phyloP scores from a whole-genome alignment of 2,888 invertebrate species.

The Pristionchus arcanus region DNA sequence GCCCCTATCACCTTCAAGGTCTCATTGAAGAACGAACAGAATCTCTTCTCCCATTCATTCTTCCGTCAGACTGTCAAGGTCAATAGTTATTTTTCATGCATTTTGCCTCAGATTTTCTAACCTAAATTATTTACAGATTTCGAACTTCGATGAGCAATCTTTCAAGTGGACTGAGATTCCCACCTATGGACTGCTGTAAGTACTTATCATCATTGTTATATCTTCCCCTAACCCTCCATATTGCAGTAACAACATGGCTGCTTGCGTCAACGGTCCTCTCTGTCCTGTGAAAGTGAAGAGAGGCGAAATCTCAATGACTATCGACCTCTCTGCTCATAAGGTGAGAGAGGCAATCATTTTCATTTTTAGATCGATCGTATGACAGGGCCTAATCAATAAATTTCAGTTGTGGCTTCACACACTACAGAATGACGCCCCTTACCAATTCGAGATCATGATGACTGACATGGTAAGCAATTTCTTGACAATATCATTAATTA shows the following conservation, averaged over 20 bases:
- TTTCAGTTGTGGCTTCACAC: background rate
- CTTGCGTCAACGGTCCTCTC: background rate
- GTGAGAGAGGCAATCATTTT: background rate
- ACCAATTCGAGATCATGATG: slow-evolving; percentile 35
- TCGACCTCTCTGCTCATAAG: background rate
- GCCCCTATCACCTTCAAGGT: background rate
- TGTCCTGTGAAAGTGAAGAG: slow-evolving; percentile 19
- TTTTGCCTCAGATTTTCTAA: background rate
- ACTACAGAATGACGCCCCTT: background rate
- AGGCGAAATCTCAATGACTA: background rate
- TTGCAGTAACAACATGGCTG: slow-evolving; percentile 10
- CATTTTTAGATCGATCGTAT: background rate
- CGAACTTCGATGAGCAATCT: background rate
- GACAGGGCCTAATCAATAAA: too few species aligned
- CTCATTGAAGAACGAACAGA: background rate
- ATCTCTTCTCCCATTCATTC: background rate
- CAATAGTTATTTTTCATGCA: background rate
- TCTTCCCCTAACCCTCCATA: too few species aligned
- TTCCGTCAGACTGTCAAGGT: slow-evolving; percentile 37
- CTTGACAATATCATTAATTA: background rate
- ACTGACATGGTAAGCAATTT: background rate
- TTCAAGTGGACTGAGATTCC: background rate
- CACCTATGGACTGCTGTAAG: background rate
- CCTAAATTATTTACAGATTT: background rate
- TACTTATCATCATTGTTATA: background rate